Conservation (phyloP, 2,113 vertebrate species). For the Rhinogobius similis region DNA sequence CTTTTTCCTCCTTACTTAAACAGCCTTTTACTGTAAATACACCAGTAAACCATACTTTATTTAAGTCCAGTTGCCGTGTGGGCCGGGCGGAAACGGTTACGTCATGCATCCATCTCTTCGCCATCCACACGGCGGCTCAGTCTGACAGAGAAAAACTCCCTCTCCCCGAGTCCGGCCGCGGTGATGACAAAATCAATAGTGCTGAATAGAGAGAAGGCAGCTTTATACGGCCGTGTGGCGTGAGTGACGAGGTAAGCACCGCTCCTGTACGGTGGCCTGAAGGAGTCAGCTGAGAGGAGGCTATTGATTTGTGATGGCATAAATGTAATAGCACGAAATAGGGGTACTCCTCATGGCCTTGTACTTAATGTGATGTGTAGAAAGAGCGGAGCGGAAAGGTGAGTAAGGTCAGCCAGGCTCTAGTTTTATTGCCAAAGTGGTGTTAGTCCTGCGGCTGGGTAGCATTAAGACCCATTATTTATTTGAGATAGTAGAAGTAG, state of each 20-base stretch:
- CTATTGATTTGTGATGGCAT: slow-evolving; percentile 47
- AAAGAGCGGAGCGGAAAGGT: too few relatives aligned
- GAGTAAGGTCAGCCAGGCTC: background rate
- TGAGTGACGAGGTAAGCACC: slow-evolving; percentile 40
- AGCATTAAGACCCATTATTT: background rate
- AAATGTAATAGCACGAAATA: slow-evolving; percentile 9
- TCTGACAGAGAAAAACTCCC: slow-evolving; percentile 28
- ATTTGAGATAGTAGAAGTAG: background rate
- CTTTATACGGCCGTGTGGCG: slow-evolving; percentile 26
- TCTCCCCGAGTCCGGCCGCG: slow-evolving; percentile 8
- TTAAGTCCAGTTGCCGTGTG: background rate
- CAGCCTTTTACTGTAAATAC: background rate
- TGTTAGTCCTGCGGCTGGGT: background rate
- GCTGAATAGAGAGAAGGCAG: slow-evolving; percentile 23
- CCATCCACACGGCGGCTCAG: slow-evolving; percentile 23
- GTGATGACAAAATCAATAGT: slow-evolving; percentile 52
- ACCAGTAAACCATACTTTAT: background rate
- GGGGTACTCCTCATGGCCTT: slow-evolving; percentile 14
- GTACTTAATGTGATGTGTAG: background rate
- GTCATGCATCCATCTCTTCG: background rate
- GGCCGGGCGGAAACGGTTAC: background rate
- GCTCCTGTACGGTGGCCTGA: slow-evolving; percentile 20
- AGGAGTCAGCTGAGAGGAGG: slow-evolving; percentile 27
- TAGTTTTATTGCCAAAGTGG: background rate
- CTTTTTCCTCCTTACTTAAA: background rate